Evolutionary conservation across 2,888 invertebrate species (phyloP).

Genomic region (Strigamia transsilvanica): DNA sequence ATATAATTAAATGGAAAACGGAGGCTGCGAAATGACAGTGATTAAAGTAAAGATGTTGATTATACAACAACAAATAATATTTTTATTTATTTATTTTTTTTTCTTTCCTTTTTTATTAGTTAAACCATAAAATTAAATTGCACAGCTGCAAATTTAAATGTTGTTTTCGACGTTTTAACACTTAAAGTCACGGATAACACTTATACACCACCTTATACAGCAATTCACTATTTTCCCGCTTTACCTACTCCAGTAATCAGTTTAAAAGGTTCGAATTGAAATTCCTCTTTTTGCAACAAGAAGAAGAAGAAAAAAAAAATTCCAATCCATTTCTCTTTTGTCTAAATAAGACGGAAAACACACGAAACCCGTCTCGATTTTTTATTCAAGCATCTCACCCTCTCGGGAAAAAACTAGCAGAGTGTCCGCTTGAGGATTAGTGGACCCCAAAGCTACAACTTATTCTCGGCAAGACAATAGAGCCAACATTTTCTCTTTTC

Average conservation of each 20-base stretch:
- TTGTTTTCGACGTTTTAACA: no score
- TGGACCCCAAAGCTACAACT: background rate
- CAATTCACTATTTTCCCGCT: background rate
- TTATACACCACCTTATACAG: background rate
- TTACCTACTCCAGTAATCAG: background rate
- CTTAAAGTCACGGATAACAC: no score
- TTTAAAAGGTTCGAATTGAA: slow-evolving; percentile 14
- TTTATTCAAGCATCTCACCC: background rate
- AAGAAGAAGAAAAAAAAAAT: background rate
- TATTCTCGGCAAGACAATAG: background rate
- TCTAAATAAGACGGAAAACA: background rate
- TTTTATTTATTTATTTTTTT: no score
- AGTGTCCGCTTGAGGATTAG: slow-evolving; percentile 7
- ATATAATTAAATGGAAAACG: no score
- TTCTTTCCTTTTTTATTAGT: no score
- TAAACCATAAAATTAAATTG: no score
- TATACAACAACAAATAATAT: no score
- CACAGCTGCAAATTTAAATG: no score
- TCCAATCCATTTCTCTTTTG: background rate
- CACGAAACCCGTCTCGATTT: background rate
- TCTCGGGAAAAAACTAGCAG: background rate
- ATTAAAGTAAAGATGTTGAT: no score
- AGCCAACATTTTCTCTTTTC: background rate
- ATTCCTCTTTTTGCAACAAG: background rate
- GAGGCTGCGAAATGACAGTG: no score